Percentiles rank a stretch among this genome's conserved stretches.
These are phyloP conservation scores for Agrochola macilenta DNA, from an alignment of 2,888 invertebrate genomes.

Conservation along the genomic window DNA sequence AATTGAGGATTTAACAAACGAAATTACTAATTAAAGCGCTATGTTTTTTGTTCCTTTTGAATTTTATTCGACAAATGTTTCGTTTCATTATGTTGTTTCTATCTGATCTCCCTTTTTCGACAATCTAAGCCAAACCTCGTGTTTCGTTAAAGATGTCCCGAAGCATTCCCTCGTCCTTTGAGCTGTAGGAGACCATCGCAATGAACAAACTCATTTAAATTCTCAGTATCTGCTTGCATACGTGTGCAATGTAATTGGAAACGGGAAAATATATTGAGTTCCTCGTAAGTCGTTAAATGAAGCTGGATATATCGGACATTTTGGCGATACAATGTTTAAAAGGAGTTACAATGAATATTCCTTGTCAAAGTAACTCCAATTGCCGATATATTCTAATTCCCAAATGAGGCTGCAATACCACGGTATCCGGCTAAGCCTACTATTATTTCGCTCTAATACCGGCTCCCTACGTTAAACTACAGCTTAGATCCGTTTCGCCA, in stretches of 20 bases:
- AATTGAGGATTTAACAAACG: slow-evolving; percentile 44
- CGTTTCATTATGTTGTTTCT: slow-evolving; percentile 1
- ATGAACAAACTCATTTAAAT: slow-evolving; percentile 52
- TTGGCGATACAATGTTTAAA: background rate
- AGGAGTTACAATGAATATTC: slow-evolving; percentile 21
- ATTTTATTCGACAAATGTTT: slow-evolving; percentile 11
- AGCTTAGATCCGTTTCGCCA: slow-evolving; percentile 38
- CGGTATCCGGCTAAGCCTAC: slow-evolving; percentile 25
- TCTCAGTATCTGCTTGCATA: slow-evolving; percentile 41
- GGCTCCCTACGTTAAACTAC: slow-evolving; percentile 9
- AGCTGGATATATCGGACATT: slow-evolving; percentile 7
- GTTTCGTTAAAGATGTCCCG: slow-evolving; percentile 19
- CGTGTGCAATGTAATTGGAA: slow-evolving; percentile 48
- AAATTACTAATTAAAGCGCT: slow-evolving; percentile 34
- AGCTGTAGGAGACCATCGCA: slow-evolving; percentile 21
- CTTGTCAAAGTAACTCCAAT: background rate
- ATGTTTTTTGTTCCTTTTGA: slow-evolving; percentile 3
- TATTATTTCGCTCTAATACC: slow-evolving; percentile 41
- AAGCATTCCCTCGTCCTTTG: slow-evolving; percentile 41
- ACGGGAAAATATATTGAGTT: slow-evolving; percentile 40
- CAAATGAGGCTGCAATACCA: slow-evolving; percentile 15
- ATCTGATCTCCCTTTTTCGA: slow-evolving; percentile 17
- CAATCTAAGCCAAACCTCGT: slow-evolving; percentile 12
- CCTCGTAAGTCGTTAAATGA: slow-evolving; percentile 8
- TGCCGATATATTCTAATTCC: slow-evolving; percentile 30